phyloP scores from a whole-genome alignment of 2,797 vertebrate genomes.

The Sciurus vulgaris region DNA sequence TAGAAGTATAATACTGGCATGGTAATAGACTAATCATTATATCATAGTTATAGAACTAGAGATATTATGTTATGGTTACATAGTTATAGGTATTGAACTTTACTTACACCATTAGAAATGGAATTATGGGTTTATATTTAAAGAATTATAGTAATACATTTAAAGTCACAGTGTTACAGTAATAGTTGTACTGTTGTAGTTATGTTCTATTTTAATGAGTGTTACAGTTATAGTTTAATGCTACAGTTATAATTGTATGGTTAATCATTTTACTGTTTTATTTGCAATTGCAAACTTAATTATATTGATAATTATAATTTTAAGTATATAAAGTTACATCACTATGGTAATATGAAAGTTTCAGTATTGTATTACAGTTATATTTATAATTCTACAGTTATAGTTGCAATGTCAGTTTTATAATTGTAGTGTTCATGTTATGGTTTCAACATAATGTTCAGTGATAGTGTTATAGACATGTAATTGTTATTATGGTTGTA shows the following conservation, averaged over 20 bases:
- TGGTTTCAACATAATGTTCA: background rate
- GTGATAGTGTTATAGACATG: background rate
- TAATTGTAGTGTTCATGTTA: background rate
- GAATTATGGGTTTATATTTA: background rate
- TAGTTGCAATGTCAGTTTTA: background rate
- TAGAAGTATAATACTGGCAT: background rate
- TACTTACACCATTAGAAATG: background rate
- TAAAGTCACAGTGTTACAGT: background rate
- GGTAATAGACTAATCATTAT: background rate
- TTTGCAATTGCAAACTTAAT: background rate
- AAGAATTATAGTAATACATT: background rate
- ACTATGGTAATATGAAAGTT: background rate
- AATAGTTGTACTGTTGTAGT: background rate
- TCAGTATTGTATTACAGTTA: background rate
- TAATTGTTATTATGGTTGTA: background rate
- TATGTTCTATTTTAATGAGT: background rate
- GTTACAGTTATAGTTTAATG: background rate
- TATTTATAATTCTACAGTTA: background rate
- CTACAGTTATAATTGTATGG: background rate
- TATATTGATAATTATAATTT: slow-evolving; percentile 20
- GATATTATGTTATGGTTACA: background rate
- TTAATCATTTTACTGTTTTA: background rate
- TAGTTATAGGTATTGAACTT: background rate
- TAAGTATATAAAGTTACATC: background rate
- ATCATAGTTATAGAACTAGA: background rate